Base-by-base conservation (phyloP, 1,140 invertebrate species). In the Aphaenogaster ashmeadi region DNA sequence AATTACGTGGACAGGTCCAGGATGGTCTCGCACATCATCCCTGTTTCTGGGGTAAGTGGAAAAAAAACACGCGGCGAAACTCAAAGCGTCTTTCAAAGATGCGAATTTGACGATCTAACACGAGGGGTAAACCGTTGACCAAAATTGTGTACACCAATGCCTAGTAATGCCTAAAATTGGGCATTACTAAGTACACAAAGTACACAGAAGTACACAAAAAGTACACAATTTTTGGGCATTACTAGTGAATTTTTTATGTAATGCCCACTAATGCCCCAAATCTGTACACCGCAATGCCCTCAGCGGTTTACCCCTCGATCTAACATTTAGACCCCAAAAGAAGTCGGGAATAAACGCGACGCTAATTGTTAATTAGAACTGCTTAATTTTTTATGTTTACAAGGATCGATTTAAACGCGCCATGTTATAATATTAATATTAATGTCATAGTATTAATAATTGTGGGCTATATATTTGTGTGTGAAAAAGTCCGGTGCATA, bases 1-100 rank as follows among this genome's bases (percentile, higher is more conserved):
- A 94, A 93, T 90, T 90, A 91, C 90, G 66, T 84, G 56, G 91
- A 94, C 66, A 91, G 91, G 15, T 77, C 84, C 81, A 93, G 89
- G 84, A 94, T 94, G 94, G 93, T 94, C 11, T 94, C 93, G 18
- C 93, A 94, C 89, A 90, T 94, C 44, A 90, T 94, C 54, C 92
- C 93, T 60, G 91, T 93, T 15, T 87, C 94, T 15, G 94, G 93
- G 88, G 94, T 94, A 62, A 92, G 90, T 93, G 3, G 9, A 41
- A 41, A 13, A 85, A 27, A 15, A 27, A 27, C 11, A 11, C 13
- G 27, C 6, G 18, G 62, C 9, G 2, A 47, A 18, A 36, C 7
- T 36, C 3, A 9, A 64, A 27, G 15, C 13, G 15, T 54, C 8
- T 72, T 54, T 36, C 18, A 54, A 11, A 9, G 8, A 13, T 3